phyloP scores from a whole-genome alignment of 2,113 vertebrate genomes.

The Guaruba guarouba region DNA sequence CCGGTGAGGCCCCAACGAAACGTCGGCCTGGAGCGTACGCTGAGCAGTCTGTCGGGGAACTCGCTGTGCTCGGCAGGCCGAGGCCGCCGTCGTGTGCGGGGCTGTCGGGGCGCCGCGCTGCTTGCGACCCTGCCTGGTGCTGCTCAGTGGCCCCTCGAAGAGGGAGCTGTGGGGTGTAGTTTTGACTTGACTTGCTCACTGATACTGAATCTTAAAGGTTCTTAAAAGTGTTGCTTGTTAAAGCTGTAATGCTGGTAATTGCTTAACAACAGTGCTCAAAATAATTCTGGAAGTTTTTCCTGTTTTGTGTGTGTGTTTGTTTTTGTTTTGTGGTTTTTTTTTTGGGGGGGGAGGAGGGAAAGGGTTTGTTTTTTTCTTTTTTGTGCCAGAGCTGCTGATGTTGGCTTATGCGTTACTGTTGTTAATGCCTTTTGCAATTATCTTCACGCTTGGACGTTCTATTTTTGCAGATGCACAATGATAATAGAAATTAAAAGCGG shows the following conservation, averaged over 20 bases:
- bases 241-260: background rate
- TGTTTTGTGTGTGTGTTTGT: background rate
- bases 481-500: background rate
- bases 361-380: background rate
- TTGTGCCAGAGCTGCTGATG: background rate
- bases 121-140: background rate
- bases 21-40: accelerated
- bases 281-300: background rate
- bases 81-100: background rate
- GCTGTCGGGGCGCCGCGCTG: background rate
- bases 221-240: background rate
- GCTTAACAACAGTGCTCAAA: background rate
- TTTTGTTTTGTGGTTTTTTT: background rate
- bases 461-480: background rate
- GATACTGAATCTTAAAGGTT: background rate
- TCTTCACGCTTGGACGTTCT: background rate
- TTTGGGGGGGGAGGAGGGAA: accelerated
- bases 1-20: background rate
- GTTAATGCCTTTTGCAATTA: background rate
- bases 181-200: background rate
- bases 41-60: too few species aligned
- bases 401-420: background rate
- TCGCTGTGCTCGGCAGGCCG: background rate
- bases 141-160: accelerated
- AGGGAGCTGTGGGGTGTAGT: accelerated